Base-by-base conservation (phyloP, 2,113 vertebrate species). In the Tetrax tetrax region DNA sequence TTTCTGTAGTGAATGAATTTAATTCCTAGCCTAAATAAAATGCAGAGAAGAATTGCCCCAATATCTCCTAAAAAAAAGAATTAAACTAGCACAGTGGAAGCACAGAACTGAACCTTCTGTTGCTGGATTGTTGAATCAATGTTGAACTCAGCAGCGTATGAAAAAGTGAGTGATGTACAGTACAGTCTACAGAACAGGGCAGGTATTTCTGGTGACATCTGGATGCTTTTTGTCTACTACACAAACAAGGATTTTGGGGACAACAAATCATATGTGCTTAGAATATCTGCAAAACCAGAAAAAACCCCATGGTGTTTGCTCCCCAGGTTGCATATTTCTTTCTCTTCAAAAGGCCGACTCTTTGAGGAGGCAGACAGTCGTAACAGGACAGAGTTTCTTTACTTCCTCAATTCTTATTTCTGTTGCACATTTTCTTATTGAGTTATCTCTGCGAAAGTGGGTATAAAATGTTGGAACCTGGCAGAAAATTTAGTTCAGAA, bases 131-230 rank as follows among this genome's bases (percentile, higher is more conserved):
- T 90, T 96, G 96, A 96, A 92, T 97, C 94, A 57, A n/a, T 92
- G 90, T 95, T 95, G 94, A 78, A 89, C 86, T 86, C 76, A 19
- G 89, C 74, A 81, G 93, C 91, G 56, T 84, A 90, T 93, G 95
- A 92, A 65, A 63, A 38, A 83, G 81, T 94, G 91, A 96, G 81
- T 94, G 92, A 96, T 28, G 27, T 90, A 35, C 64, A 37, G 92
- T 69, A 63, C 79, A 90, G 89, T 43, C 81, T 74, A 56, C 4
- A 1, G 93, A 96, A 72, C 83, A 90, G 93, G 93, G 90, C 84
- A 93, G 85, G 91, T 96, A 91, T 95, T 96, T 96, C 84, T 81
- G 81, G 87, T 94, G 95, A 91, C 96, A 96, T 96, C 96, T 97
- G 95, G 94, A 90, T 96, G 69, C 91, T 88, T 97, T 95, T 92